Evolutionary conservation across 2,113 vertebrate species (phyloP).

Genomic region (Murina feae): DNA sequence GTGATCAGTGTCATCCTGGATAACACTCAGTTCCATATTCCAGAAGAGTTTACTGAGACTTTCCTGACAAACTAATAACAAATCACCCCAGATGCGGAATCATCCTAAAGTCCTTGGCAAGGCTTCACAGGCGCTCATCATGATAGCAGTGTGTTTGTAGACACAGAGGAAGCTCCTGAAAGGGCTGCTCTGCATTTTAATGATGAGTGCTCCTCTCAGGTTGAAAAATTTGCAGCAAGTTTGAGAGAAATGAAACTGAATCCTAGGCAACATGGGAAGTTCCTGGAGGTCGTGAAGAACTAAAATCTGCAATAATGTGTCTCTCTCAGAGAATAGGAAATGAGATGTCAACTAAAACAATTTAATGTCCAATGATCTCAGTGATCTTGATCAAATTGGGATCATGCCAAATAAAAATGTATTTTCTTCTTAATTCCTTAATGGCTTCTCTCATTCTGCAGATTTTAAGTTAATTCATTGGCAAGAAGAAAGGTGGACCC

Average conservation of each 20-base stretch:
- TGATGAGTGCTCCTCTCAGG: not conserved
- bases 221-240: not conserved
- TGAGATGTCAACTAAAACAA: not conserved
- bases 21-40: not conserved
- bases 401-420: not conserved
- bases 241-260: not conserved
- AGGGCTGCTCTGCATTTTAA: not conserved
- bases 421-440: constrained; percentile 20
- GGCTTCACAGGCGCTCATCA: not conserved
- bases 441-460: not conserved
- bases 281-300: not conserved
- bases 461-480: not conserved
- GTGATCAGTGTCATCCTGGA: not conserved
- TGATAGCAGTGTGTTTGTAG: not conserved
- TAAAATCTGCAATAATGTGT: constrained; percentile 24
- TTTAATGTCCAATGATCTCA: constrained; percentile 1
- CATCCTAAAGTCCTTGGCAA: not conserved
- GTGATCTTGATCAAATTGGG: constrained; percentile 19
- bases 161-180: not conserved
- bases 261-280: not conserved
- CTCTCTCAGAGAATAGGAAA: constrained; percentile 4
- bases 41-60: not conserved
- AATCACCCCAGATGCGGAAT: not conserved
- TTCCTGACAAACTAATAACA: not conserved
- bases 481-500: not conserved